A percentile compares a stretch with the other conserved stretches of the same genome.
These are phyloP conservation scores for Sebastes hubbsi DNA, from an alignment of 2,797 vertebrate genomes.

Conservation along the genomic window DNA sequence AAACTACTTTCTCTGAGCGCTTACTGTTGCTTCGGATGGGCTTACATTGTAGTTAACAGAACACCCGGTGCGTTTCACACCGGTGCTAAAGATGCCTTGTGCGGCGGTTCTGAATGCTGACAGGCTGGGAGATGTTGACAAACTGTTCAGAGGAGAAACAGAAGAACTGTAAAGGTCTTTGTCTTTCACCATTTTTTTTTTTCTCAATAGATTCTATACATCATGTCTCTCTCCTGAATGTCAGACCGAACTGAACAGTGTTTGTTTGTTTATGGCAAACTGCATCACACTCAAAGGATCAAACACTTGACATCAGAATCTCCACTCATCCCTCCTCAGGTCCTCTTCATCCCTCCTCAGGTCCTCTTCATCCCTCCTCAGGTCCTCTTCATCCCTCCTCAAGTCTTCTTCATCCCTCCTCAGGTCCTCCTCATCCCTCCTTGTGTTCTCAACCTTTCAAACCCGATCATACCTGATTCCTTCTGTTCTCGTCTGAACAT, in stretches of 20 bases:
- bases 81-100: too few species aligned
- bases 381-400: too few species aligned
- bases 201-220: too few species aligned
- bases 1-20: too few species aligned
- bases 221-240: too few species aligned
- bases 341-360: conserved; percentile 20
- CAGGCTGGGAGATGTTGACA: conserved; percentile 11
- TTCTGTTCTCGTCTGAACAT: conserved; percentile 50
- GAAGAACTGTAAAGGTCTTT: conserved; percentile 13
- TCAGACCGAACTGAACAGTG: too few species aligned
- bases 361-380: conserved; percentile 16
- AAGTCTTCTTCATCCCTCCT: too few species aligned
- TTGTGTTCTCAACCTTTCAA: conserved; percentile 47
- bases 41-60: too few species aligned
- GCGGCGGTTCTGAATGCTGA: too few species aligned
- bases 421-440: not conserved
- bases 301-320: conserved; percentile 69
- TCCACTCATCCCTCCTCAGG: conserved; percentile 31
- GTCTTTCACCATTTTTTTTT: not conserved
- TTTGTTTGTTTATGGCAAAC: too few species aligned
- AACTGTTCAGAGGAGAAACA: not conserved
- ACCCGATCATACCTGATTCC: conserved; percentile 29
- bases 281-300: not conserved
- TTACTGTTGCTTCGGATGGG: too few species aligned
- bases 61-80: too few species aligned